Evolutionary conservation across 2,888 invertebrate genomes (phyloP), one percentile per base, ranked within the genome.

Genomic region (Eupithecia vulgata): DNA sequence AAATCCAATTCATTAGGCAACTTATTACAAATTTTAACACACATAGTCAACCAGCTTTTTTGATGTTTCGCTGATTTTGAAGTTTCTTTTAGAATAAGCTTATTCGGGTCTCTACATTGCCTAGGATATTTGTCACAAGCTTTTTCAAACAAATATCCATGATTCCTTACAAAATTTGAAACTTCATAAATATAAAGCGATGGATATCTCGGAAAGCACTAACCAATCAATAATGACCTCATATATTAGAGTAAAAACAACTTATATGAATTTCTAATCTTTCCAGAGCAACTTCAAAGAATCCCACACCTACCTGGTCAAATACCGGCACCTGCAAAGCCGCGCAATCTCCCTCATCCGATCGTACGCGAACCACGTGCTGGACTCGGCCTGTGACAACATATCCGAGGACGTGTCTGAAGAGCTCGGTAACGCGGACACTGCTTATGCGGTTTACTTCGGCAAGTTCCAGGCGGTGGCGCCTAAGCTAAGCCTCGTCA

Each of bases 391-490:
- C 0, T 97, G 98, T 0, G 97, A 97, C 81, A 97, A 97, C 84
- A 96, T 96, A 0, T 82, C 96, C 12, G 94, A 7, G 92, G 72
- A 94, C 91, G 83, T 83, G 1, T 89, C 89, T 6, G 83, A 79
- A 0, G 90, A 90, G 10, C 87, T 88, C 70, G 90, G 90, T 25
- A 86, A 90, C 34, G 94, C 95, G 17, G 97, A 97, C 81, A 96
- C 97, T 0, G 96, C 97, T 42, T 97, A 96, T 93, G 98, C 97
- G 66, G 96, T 96, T 48, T 99, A 98, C 85, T 99, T 99, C 86
- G 99, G 99, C 0, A 98, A 98, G 91, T 99, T 99, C 88, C 98
- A 99, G 88, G 97, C 98, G 0, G 97, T 98, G n/a, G 97, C 99
- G 0, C 96, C 97, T 0, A 97, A 98, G 86, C 95, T 99, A 1